These are phyloP conservation scores for Lutraria lutraria DNA, from an alignment of 2,888 invertebrate genomes.

Conservation along the genomic window DNA sequence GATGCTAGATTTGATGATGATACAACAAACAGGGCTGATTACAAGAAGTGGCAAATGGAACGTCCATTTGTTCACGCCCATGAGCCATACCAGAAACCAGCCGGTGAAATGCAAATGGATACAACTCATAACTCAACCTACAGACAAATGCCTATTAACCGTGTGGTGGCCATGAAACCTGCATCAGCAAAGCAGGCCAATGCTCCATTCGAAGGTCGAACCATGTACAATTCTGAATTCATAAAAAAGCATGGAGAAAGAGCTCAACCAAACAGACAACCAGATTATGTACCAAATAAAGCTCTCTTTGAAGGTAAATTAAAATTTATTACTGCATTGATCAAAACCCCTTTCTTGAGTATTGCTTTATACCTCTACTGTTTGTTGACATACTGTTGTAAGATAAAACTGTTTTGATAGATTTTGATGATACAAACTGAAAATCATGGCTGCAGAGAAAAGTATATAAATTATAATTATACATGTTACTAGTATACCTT, in stretches of 20 bases:
- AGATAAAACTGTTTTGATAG: too few species aligned
- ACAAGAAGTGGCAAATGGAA: slow-evolving; percentile 79
- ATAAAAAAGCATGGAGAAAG: slow-evolving; percentile 79
- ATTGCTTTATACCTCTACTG: too few species aligned
- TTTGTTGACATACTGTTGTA: too few species aligned
- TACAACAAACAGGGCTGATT: slow-evolving; percentile 86
- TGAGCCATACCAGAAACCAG: slow-evolving; percentile 83
- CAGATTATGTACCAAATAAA: slow-evolving; percentile 83
- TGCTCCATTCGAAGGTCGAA: slow-evolving; percentile 82
- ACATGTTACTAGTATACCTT: too few species aligned
- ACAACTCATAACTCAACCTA: slow-evolving; percentile 84
- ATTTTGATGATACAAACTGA: too few species aligned
- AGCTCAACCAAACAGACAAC: slow-evolving; percentile 71
- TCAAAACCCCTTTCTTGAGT: too few species aligned
- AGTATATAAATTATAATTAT: too few species aligned
- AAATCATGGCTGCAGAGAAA: too few species aligned
- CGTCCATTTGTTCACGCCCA: slow-evolving; percentile 80
- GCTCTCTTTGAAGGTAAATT: slow-evolving; percentile 86
- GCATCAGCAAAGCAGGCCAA: slow-evolving; percentile 70
- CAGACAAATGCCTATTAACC: slow-evolving; percentile 79
- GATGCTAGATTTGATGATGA: slow-evolving; percentile 84
- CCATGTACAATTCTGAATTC: slow-evolving; percentile 84
- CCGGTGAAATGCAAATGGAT: slow-evolving; percentile 84
- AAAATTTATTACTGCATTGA: slow-evolving; percentile 41
- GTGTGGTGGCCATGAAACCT: slow-evolving; percentile 77